phyloP scores from a whole-genome alignment of 2,888 invertebrate species.

The Lycaena phlaeas region DNA sequence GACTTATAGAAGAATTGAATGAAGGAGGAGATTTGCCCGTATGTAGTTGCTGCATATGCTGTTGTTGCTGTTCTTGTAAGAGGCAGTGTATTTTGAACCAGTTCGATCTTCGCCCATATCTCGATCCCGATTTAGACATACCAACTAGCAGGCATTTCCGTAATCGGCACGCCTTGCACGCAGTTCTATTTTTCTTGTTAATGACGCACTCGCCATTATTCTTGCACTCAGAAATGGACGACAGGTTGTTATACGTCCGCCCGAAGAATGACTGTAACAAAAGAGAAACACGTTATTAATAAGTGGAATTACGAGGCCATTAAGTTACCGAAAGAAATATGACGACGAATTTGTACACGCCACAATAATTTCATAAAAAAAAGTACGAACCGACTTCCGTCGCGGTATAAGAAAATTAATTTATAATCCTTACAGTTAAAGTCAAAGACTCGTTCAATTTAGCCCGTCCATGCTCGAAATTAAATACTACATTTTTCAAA shows the following conservation, averaged over 20 bases:
- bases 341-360: slow-evolving; percentile 41
- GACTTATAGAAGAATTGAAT: slow-evolving; percentile 51
- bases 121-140: slow-evolving; percentile 93
- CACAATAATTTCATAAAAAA: slow-evolving; percentile 62
- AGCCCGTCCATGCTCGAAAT: slow-evolving; percentile 46
- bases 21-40: slow-evolving; percentile 59
- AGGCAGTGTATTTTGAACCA: slow-evolving; percentile 96
- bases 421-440: slow-evolving; percentile 66
- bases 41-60: slow-evolving; percentile 65
- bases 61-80: slow-evolving; percentile 85
- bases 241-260: slow-evolving; percentile 90
- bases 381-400: slow-evolving; percentile 60
- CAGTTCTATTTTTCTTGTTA: slow-evolving; percentile 93
- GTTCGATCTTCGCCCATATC: slow-evolving; percentile 91
- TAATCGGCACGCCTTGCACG: slow-evolving; percentile 91
- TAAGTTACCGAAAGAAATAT: slow-evolving; percentile 37
- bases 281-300: slow-evolving; percentile 41
- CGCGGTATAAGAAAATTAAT: slow-evolving; percentile 61
- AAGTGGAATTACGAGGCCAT: slow-evolving; percentile 32
- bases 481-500: slow-evolving; percentile 71
- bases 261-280: slow-evolving; percentile 93
- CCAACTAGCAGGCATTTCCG: slow-evolving; percentile 90
- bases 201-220: slow-evolving; percentile 93
- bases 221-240: slow-evolving; percentile 92
- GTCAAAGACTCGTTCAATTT: slow-evolving; percentile 50